Conservation (phyloP, 2,888 invertebrate species). For the Pecten maximus region DNA sequence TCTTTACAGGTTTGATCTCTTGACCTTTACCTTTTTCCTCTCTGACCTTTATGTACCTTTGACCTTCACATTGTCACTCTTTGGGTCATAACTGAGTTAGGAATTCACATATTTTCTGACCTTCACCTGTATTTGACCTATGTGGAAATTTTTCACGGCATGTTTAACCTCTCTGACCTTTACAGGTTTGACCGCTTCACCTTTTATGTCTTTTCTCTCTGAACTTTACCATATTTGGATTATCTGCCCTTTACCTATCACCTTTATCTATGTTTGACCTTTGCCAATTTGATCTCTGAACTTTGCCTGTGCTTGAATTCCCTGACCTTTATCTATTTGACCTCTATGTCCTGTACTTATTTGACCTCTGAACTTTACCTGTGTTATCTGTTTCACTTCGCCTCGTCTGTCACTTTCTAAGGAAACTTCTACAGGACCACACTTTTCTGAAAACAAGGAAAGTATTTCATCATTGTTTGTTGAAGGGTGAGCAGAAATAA, state of each 20-base stretch:
- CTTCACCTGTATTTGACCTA: not conserved
- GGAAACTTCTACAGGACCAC: slow-evolving; percentile 76
- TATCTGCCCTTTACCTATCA: no score
- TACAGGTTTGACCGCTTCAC: no score
- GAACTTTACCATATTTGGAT: not conserved
- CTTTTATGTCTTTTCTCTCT: not conserved
- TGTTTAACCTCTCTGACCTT: not conserved
- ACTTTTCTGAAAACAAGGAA: slow-evolving; percentile 72
- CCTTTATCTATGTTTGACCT: no score
- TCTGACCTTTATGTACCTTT: not conserved
- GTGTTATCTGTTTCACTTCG: slow-evolving; percentile 71
- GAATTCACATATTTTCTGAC: no score
- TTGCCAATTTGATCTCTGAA: no score
- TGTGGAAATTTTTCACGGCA: no score
- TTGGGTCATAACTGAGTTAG: no score
- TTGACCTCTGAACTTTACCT: slow-evolving; percentile 57
- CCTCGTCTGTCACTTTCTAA: slow-evolving; percentile 72
- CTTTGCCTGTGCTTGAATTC: no score
- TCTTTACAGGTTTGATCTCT: not conserved
- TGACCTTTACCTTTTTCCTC: not conserved
- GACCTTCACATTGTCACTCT: not conserved
- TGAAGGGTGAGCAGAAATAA: not conserved
- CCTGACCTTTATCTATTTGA: not conserved
- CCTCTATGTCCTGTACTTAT: not conserved
- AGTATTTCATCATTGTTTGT: not conserved